These are phyloP conservation scores for Aleiodes testaceus DNA, from an alignment of 2,888 invertebrate species.

Conservation along the genomic window DNA sequence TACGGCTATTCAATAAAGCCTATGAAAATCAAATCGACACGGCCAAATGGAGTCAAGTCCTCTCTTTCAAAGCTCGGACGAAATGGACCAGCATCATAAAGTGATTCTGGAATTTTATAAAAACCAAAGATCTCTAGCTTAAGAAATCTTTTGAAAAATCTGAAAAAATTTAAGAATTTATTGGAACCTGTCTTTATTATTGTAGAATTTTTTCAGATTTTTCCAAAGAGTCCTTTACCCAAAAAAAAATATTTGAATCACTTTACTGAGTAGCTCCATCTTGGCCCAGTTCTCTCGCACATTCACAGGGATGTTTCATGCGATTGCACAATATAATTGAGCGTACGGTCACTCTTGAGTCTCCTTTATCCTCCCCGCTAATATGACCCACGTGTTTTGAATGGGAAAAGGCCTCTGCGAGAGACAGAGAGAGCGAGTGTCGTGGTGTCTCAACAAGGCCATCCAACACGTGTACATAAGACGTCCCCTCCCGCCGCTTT, in stretches of 20 bases:
- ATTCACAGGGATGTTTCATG: not conserved
- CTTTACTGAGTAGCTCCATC: too few species aligned
- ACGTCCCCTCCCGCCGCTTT: conserved; percentile 34
- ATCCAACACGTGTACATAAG: conserved; percentile 34
- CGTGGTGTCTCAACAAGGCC: conserved; percentile 31
- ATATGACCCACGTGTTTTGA: conserved; percentile 63
- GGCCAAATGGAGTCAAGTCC: conserved; percentile 52
- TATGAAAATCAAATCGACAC: conserved; percentile 53
- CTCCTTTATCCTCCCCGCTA: conserved; percentile 61
- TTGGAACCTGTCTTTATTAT: too few species aligned
- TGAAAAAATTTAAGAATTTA: too few species aligned
- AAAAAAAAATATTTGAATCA: too few species aligned
- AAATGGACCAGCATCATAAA: too few species aligned
- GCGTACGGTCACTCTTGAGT: conserved; percentile 63
- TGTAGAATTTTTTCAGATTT: too few species aligned
- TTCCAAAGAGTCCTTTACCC: too few species aligned
- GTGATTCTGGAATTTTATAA: too few species aligned
- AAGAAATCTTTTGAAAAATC: too few species aligned
- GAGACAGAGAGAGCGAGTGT: conserved; percentile 9
- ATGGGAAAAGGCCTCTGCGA: conserved; percentile 44
- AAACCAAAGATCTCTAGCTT: too few species aligned
- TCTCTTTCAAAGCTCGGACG: too few species aligned
- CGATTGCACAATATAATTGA: conserved; percentile 62
- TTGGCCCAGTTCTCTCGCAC: too few species aligned
- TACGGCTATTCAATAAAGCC: conserved; percentile 13